Evolutionary conservation across 2,113 vertebrate genomes (phyloP), one percentile per base, ranked within the genome.

Genomic region (Thamnaconus septentrionalis): DNA sequence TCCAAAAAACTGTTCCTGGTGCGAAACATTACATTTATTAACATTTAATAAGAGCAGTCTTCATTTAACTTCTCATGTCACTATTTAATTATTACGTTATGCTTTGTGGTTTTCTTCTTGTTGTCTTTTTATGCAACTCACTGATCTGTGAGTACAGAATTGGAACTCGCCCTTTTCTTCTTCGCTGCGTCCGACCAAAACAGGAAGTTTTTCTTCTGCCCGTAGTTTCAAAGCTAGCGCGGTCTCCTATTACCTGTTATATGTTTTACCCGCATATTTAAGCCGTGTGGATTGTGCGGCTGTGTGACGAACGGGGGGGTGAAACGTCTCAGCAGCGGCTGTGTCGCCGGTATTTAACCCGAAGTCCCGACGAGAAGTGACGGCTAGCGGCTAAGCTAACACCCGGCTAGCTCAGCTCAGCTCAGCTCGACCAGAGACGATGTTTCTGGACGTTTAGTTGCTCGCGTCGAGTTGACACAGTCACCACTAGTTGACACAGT

Each of bases 191-290:
- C 49, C n/a, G 18, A 76, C n/a, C 71, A 64, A 78, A 85, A 78
- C 84, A 84, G 83, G 86, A 88, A 84, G 82, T 82, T 49, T 59
- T 53, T 47, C 11, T 48, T 10, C 18, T 31, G 18, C 18, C 18
- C 3, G 10, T 31, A 69, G 59, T 59, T 71, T 11, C 39, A 2
- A 45, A 7, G 65, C 60, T 68, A 64, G 8, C 44, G 62, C 61
- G 47, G 64, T 9, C 45, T 11, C 39, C 12, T 9, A 39, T 0
- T 61, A 7, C 56, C 4, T 6, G 18, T 31, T 10, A 3, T 1
- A 41, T 43, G 41, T 44, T 64, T 64, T n/a, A 40, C 5, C 4
- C 4, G 39, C n/a, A 49, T 49, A 7, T 64, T 63, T n/a, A 9
- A 7, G 9, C 31, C 0, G 6, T 52, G 4, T 9, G 9, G n/a